A percentile compares a stretch with the other conserved stretches of the same genome.
phyloP scores from a whole-genome alignment of 1,140 invertebrate species.

The Dolichoris vasculosae region DNA sequence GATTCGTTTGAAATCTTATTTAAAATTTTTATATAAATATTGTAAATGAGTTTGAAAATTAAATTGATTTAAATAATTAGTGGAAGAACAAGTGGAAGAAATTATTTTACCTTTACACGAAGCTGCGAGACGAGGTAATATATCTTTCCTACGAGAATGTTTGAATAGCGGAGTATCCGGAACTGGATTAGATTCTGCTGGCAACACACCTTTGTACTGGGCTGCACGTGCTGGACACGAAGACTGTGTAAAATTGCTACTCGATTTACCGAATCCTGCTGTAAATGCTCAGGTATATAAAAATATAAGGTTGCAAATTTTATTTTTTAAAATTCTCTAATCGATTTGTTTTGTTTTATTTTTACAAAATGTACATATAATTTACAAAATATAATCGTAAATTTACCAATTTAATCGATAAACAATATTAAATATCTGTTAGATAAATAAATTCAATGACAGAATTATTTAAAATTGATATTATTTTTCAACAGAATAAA shows the following conservation, averaged over 20 bases:
- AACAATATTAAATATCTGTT: neutral
- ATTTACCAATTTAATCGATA: neutral
- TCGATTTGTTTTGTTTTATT: neutral
- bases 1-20: neutral
- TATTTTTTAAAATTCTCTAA: neutral
- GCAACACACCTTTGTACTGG: constrained; percentile 83
- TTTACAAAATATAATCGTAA: constrained; percentile 24
- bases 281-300: constrained; percentile 73
- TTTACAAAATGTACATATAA: constrained; percentile 29
- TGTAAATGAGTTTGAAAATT: neutral
- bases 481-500: constrained; percentile 71
- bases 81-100: constrained; percentile 79
- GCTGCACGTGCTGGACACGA: constrained; percentile 78
- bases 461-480: neutral
- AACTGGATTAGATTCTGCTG: constrained; percentile 81
- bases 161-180: constrained; percentile 80
- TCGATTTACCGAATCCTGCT: constrained; percentile 70
- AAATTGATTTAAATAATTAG: constrained; percentile 65
- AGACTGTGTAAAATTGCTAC: constrained; percentile 75
- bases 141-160: constrained; percentile 79
- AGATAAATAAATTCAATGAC: neutral
- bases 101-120: constrained; percentile 82
- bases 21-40: too few relatives aligned
- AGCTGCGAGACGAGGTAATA: constrained; percentile 82
- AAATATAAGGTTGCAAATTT: neutral